Evolutionary conservation across 2,113 vertebrate genomes (phyloP).

Genomic region (Pongo pygmaeus): DNA sequence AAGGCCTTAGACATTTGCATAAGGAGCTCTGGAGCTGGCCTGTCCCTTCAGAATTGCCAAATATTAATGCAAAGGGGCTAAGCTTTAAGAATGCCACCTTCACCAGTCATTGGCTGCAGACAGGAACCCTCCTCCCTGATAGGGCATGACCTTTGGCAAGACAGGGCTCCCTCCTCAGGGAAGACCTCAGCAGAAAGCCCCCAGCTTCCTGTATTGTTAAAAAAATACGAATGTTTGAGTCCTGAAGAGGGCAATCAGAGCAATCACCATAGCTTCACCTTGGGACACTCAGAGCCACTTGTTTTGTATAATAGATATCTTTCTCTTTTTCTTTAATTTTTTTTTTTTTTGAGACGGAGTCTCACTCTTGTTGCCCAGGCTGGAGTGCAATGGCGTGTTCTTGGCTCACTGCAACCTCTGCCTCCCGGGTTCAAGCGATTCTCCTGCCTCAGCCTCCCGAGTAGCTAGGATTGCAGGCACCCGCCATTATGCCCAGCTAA

Average conservation of each 20-base stretch:
- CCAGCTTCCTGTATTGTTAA: neutral
- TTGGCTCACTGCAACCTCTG: too few relatives aligned
- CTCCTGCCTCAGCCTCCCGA: too few relatives aligned
- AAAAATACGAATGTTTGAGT: neutral
- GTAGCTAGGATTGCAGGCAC: too few relatives aligned
- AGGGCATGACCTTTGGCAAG: neutral
- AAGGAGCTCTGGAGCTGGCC: neutral
- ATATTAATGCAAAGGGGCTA: neutral
- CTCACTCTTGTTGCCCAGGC: too few relatives aligned
- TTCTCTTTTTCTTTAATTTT: too few relatives aligned
- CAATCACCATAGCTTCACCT: neutral
- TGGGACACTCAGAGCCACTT: neutral
- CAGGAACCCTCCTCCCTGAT: neutral
- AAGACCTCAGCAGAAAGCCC: neutral
- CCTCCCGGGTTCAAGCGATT: too few relatives aligned
- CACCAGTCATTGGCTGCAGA: neutral
- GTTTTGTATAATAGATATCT: neutral
- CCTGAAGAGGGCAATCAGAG: neutral
- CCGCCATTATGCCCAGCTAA: too few relatives aligned
- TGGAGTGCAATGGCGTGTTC: too few relatives aligned
- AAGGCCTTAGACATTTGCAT: neutral
- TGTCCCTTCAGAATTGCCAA: neutral
- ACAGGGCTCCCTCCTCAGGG: neutral
- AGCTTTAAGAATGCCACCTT: neutral
- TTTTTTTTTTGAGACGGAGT: too few relatives aligned